Percentiles rank a stretch among this genome's conserved stretches.
phyloP scores from a whole-genome alignment of 2,888 invertebrate species.

The Trissolcus brochymenae region DNA sequence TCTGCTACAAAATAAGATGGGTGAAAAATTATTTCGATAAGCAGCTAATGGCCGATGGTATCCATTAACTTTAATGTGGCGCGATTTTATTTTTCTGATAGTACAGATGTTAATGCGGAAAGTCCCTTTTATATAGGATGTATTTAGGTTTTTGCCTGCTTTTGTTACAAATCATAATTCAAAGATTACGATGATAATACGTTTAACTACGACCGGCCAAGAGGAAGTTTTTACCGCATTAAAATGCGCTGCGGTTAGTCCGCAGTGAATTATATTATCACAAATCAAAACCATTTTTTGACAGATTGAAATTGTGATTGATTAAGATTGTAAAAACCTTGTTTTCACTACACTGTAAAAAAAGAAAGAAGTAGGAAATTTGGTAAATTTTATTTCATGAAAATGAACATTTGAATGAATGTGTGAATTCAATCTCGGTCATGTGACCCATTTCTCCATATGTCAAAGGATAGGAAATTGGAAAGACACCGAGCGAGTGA shows the following conservation, averaged over 20 bases:
- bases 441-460: too few relatives aligned
- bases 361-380: too few relatives aligned
- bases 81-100: slow-evolving; percentile 19
- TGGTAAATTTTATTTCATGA: too few relatives aligned
- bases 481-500: too few relatives aligned
- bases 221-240: too few relatives aligned
- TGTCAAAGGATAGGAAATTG: too few relatives aligned
- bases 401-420: too few relatives aligned
- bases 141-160: slow-evolving; percentile 3
- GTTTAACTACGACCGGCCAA: not conserved
- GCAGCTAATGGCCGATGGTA: slow-evolving; percentile 19
- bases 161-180: slow-evolving; percentile 8
- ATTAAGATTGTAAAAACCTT: too few relatives aligned
- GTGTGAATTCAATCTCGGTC: too few relatives aligned
- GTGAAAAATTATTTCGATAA: slow-evolving; percentile 31
- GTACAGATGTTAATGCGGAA: slow-evolving; percentile 1
- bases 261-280: not conserved
- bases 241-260: too few relatives aligned
- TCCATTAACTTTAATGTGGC: slow-evolving; percentile 19
- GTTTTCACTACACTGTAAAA: too few relatives aligned
- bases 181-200: slow-evolving; percentile 14
- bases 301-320: too few relatives aligned
- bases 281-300: not conserved
- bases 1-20: not conserved
- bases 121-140: slow-evolving; percentile 25